Percentiles rank a stretch among this genome's conserved stretches.
Conservation (phyloP, 2,113 vertebrate species). For the Cnemophilus loriae region DNA sequence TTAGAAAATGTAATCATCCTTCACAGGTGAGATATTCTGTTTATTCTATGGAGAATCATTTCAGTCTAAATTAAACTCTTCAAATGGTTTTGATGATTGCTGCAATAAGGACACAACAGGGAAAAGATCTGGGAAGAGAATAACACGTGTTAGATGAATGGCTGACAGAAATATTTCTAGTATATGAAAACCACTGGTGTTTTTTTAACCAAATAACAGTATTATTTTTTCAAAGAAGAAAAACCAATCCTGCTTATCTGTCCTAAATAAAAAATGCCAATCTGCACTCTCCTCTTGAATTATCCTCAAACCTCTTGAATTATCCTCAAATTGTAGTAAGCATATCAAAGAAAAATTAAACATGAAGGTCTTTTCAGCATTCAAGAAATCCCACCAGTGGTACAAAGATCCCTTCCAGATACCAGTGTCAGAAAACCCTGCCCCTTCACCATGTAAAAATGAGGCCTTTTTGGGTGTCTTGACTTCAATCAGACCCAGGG, state of each 20-base stretch:
- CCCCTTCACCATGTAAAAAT: neutral
- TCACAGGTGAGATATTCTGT: constrained; percentile 70
- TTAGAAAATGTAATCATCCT: constrained; percentile 65
- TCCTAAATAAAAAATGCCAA: neutral
- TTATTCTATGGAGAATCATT: constrained; percentile 69
- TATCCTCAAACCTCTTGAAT: neutral
- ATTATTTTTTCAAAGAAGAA: neutral
- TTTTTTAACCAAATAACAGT: constrained; percentile 47
- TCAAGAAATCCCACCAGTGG: neutral
- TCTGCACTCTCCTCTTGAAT: neutral
- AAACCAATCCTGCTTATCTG: neutral
- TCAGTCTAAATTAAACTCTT: constrained; percentile 72
- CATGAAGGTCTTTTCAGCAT: neutral
- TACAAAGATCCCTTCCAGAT: neutral
- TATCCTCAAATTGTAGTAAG: neutral
- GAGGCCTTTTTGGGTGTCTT: neutral
- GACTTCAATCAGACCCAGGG: neutral
- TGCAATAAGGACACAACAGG: constrained; percentile 66
- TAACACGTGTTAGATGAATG: constrained; percentile 60
- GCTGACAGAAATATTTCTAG: constrained; percentile 66
- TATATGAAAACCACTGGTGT: constrained; percentile 23
- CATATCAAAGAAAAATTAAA: neutral
- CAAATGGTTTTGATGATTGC: constrained; percentile 65
- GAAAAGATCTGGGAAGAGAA: constrained; percentile 56
- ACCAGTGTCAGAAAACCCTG: neutral